phyloP scores from a whole-genome alignment of 2,888 invertebrate genomes.

The Thelaira solivaga region DNA sequence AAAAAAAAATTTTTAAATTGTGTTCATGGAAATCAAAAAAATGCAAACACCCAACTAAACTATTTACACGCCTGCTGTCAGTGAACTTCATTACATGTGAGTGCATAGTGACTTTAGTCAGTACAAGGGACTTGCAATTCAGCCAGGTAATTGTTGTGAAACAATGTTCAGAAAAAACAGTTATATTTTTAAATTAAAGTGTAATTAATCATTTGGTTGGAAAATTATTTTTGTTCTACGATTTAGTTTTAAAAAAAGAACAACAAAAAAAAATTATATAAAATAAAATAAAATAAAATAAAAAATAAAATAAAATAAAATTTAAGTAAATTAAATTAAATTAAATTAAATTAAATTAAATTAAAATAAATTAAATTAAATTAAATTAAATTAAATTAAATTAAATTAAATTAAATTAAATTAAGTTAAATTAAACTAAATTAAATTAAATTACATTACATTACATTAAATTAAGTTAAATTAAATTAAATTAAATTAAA shows the following conservation, averaged over 20 bases:
- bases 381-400: neutral
- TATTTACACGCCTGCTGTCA: neutral
- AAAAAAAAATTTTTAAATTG: neutral
- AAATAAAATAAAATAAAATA: too few species aligned
- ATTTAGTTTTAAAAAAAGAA: neutral
- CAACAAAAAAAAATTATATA: neutral
- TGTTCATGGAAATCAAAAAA: neutral
- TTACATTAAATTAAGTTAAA: neutral
- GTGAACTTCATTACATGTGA: neutral
- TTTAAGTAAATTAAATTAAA: neutral
- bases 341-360: neutral
- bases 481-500: neutral
- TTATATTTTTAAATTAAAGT: too few species aligned
- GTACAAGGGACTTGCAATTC: neutral
- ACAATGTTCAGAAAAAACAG: neutral
- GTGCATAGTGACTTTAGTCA: neutral
- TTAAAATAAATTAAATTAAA: neutral
- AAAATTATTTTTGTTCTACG: constrained; percentile 38
- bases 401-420: neutral
- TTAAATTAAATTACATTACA: neutral
- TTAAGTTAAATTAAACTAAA: neutral
- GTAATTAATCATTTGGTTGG: constrained; percentile 48
- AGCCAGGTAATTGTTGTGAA: constrained; percentile 2
- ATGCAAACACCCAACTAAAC: constrained; percentile 15
- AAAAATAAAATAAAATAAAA: neutral